Base-by-base conservation (phyloP, 2,797 vertebrate species). In the Dromococcyx pavoninus region DNA sequence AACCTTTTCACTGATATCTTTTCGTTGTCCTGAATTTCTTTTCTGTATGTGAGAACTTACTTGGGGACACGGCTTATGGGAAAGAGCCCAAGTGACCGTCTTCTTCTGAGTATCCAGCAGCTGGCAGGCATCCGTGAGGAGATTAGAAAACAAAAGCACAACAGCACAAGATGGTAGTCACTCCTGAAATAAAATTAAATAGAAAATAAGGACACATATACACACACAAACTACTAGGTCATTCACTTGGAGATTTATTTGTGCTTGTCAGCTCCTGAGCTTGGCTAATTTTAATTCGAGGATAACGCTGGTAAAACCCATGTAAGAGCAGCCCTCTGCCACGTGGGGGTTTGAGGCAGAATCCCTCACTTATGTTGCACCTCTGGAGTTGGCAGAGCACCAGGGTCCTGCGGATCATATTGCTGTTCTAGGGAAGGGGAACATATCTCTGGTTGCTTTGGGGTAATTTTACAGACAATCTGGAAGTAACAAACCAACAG, bases 1-100 rank as follows among this genome's bases (percentile, higher is more conserved):
- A 96, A 97, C 95, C 96, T 97, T 96, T 98, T 98, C 96, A 97
- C 32, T 89, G 94, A 85, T 97, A 97, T 92, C 95, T 97, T 97
- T 92, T 97, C 97, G 97, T 98, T 97, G 76, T 79, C 83, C 92
- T 81, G 93, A 91, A 97, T 96, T 97, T 95, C 96, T 97, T 96
- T 97, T 93, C 93, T 96, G 85, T 6, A 2, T 98, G 97, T 97
- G 97, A 97, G 97, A 98, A 98, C 95, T 96, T 96, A 97, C 60
- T 67, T 7, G 7, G 91, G 92, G 96, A 96, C 81, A 86, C 74
- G 81, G 90, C 16, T 97, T 95, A 93, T 4, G 28, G 96, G 95
- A 97, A 97, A 95, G 82, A 94, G 88, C 91, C 96, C 97, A 88
- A 97, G 83, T 74, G 92, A 94, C 95, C 86, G 92, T 96, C 97